Percentiles rank a stretch among this genome's conserved stretches.
phyloP scores from a whole-genome alignment of 2,888 invertebrate species.

The Cremastinae sp. region DNA sequence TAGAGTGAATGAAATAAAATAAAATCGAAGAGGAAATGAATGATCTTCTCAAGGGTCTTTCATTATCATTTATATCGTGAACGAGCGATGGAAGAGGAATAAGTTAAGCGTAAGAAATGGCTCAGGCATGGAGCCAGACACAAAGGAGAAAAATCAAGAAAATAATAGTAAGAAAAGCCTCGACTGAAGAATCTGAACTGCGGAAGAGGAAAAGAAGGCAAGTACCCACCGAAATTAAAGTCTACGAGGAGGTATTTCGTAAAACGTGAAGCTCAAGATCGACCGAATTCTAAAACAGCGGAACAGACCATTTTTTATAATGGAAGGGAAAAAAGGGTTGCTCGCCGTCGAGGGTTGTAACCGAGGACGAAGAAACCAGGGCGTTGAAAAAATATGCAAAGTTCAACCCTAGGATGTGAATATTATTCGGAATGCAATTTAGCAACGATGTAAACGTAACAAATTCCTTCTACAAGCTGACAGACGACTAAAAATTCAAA shows the following conservation, averaged over 20 bases:
- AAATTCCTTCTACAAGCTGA: conserved; percentile 24
- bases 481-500: conserved; percentile 15
- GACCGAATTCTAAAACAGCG: conserved; percentile 31
- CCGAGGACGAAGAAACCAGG: conserved; percentile 22
- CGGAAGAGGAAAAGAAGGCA: conserved; percentile 9
- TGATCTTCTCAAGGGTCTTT: background rate
- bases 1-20: no score
- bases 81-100: background rate
- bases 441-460: conserved; percentile 61
- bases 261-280: conserved; percentile 34
- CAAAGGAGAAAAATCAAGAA: background rate
- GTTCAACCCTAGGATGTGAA: conserved; percentile 35
- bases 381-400: conserved; percentile 16
- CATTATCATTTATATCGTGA: background rate
- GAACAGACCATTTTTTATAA: conserved; percentile 6
- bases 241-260: conserved; percentile 29
- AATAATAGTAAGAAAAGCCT: background rate
- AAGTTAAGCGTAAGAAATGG: background rate
- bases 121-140: conserved; percentile 1
- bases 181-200: conserved; percentile 3
- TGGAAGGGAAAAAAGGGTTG: conserved; percentile 4
- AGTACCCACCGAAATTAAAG: conserved; percentile 41
- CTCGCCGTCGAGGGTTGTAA: conserved; percentile 30
- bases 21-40: background rate
- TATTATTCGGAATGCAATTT: conserved; percentile 66